Conservation (phyloP, 1,140 invertebrate genomes). For the Cephus cinctus region DNA sequence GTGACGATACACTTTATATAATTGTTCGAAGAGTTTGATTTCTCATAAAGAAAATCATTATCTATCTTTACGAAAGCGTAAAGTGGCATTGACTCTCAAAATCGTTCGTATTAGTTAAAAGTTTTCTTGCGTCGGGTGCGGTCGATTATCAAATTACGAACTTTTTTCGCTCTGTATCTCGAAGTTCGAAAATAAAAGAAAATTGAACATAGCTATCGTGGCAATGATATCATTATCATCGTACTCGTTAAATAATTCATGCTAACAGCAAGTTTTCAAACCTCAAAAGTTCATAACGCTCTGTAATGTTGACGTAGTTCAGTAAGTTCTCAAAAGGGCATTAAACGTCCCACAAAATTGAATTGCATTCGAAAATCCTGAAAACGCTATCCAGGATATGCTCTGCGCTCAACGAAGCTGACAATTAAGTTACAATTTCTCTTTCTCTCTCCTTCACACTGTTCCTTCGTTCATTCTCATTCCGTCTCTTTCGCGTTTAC, state of each 20-base stretch:
- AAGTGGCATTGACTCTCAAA: constrained; percentile 32
- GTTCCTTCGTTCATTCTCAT: too few species aligned
- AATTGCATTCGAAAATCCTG: too few species aligned
- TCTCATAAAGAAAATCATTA: constrained; percentile 33
- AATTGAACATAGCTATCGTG: neutral
- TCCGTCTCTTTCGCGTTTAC: too few species aligned
- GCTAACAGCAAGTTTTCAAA: constrained; percentile 8
- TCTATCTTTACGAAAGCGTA: constrained; percentile 33
- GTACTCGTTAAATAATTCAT: constrained; percentile 8
- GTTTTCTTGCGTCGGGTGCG: constrained; percentile 3
- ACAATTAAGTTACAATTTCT: too few species aligned
- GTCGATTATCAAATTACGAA: neutral
- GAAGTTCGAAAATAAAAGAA: too few species aligned
- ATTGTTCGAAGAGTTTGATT: constrained; percentile 28
- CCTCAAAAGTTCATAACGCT: constrained; percentile 11
- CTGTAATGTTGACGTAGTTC: neutral
- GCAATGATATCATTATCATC: neutral
- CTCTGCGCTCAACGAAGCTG: constrained; percentile 22
- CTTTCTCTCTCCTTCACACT: constrained; percentile 7
- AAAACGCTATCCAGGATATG: too few species aligned
- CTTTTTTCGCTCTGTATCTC: too few species aligned
- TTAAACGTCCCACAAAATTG: too few species aligned
- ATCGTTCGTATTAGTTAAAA: constrained; percentile 21
- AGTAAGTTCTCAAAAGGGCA: constrained; percentile 5
- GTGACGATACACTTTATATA: constrained; percentile 20